A percentile compares a stretch with the other conserved stretches of the same genome.
Evolutionary conservation across 2,888 invertebrate species (phyloP).

Genomic region (Ormia ochracea): DNA sequence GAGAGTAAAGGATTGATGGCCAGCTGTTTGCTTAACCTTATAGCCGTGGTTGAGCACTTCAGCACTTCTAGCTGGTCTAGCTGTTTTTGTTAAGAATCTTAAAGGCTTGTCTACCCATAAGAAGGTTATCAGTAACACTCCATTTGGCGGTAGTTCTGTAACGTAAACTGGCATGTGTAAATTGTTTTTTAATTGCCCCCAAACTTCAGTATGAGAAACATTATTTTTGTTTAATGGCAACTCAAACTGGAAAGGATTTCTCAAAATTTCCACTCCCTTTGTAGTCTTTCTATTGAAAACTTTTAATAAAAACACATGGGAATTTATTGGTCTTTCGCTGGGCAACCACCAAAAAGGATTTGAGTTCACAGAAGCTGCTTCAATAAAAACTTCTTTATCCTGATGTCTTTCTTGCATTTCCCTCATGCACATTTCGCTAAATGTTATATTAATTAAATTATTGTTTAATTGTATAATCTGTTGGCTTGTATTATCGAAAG

Average conservation of each 20-base stretch:
- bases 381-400: constrained; percentile 27
- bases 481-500: constrained; percentile 18
- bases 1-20: not conserved
- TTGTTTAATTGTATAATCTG: constrained; percentile 2
- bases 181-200: constrained; percentile 49
- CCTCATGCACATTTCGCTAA: not conserved
- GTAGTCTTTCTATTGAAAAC: constrained; percentile 40
- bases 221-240: constrained; percentile 18
- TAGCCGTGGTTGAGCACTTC: constrained; percentile 35
- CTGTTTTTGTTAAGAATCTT: constrained; percentile 50
- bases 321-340: constrained; percentile 56
- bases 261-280: not conserved
- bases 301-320: constrained; percentile 61
- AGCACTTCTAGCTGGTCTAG: constrained; percentile 60
- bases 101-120: constrained; percentile 37
- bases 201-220: not conserved
- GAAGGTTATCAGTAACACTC: constrained; percentile 63
- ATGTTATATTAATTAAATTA: not conserved
- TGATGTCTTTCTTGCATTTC: constrained; percentile 36
- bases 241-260: constrained; percentile 46
- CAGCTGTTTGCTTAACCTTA: not conserved
- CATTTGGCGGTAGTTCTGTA: constrained; percentile 59
- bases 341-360: constrained; percentile 71
- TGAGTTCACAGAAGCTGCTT: constrained; percentile 24
- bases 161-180: constrained; percentile 65